phyloP scores from a whole-genome alignment of 2,888 invertebrate genomes.

The Nomada flava region DNA sequence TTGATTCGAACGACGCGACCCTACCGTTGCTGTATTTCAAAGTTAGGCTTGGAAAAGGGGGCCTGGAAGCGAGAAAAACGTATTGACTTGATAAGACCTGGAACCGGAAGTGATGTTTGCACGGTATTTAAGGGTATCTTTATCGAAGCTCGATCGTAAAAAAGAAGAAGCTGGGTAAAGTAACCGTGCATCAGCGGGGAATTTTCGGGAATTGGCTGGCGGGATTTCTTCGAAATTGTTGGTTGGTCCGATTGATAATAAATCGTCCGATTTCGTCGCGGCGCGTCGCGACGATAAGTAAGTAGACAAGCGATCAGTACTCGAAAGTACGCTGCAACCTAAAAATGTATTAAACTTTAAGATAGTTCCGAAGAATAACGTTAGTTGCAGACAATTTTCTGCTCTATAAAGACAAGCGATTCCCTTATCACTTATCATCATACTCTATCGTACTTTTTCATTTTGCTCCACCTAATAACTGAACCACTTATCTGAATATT shows the following conservation, averaged over 20 bases:
- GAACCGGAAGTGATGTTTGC: conserved; percentile 2
- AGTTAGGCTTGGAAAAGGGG: conserved; percentile 45
- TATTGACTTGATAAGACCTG: conserved; percentile 10
- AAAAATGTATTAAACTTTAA: neutral
- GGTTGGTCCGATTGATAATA: no score
- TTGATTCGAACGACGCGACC: conserved; percentile 67
- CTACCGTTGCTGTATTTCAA: conserved; percentile 37
- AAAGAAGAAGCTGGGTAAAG: no score
- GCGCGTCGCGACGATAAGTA: no score
- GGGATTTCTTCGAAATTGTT: no score
- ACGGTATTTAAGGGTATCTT: neutral
- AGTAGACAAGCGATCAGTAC: no score
- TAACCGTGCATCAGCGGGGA: no score
- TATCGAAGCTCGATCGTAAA: neutral
- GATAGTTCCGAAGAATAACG: neutral
- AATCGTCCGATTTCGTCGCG: no score
- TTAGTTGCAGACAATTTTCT: conserved; percentile 39
- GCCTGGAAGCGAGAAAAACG: neutral
- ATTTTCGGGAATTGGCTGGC: no score
- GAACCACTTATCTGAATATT: conserved; percentile 44
- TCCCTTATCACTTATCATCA: conserved; percentile 8
- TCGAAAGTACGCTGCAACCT: neutral
- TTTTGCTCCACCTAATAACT: conserved; percentile 22
- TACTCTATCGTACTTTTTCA: neutral
- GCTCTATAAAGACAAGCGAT: conserved; percentile 28